A percentile compares a stretch with the other conserved stretches of the same genome.
These are phyloP conservation scores for Pempheris klunzingeri DNA, from an alignment of 2,797 vertebrate genomes.

Conservation along the genomic window DNA sequence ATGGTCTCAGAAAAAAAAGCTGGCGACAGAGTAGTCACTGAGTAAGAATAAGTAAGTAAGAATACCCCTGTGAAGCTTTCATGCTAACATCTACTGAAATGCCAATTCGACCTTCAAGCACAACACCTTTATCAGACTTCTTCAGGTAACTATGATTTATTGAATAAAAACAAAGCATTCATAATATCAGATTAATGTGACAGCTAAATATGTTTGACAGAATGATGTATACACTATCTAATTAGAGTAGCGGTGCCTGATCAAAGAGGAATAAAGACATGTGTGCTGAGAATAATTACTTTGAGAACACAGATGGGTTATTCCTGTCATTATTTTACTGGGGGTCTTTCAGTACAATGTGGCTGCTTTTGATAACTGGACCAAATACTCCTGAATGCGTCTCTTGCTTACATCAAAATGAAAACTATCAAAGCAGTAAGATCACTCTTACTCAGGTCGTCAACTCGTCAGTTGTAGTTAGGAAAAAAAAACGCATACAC, in stretches of 20 bases:
- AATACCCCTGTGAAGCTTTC: slow-evolving; percentile 17
- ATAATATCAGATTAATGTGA: slow-evolving; percentile 26
- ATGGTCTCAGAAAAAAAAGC: background rate
- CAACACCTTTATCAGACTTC: slow-evolving; percentile 25
- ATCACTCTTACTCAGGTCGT: too few relatives aligned
- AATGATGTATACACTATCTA: slow-evolving; percentile 29
- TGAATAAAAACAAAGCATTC: slow-evolving; percentile 37
- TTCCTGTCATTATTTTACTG: slow-evolving; percentile 41
- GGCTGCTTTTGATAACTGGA: slow-evolving; percentile 28
- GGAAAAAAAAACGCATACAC: background rate
- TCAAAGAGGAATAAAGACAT: slow-evolving; percentile 30
- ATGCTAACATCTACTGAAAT: slow-evolving; percentile 38
- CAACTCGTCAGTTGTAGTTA: background rate
- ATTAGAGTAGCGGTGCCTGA: slow-evolving; percentile 19
- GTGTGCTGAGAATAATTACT: slow-evolving; percentile 27
- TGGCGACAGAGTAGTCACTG: background rate
- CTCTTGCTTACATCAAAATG: slow-evolving; percentile 7
- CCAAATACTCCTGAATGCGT: background rate
- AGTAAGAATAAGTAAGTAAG: slow-evolving; percentile 6
- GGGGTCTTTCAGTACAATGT: slow-evolving; percentile 13
- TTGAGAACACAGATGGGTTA: slow-evolving; percentile 34
- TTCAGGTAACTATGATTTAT: slow-evolving; percentile 47
- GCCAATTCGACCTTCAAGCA: slow-evolving; percentile 53
- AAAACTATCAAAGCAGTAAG: slow-evolving; percentile 9
- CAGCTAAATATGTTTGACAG: slow-evolving; percentile 27